phyloP scores from a whole-genome alignment of 2,888 invertebrate species.

The Lasioglossum marginatum region DNA sequence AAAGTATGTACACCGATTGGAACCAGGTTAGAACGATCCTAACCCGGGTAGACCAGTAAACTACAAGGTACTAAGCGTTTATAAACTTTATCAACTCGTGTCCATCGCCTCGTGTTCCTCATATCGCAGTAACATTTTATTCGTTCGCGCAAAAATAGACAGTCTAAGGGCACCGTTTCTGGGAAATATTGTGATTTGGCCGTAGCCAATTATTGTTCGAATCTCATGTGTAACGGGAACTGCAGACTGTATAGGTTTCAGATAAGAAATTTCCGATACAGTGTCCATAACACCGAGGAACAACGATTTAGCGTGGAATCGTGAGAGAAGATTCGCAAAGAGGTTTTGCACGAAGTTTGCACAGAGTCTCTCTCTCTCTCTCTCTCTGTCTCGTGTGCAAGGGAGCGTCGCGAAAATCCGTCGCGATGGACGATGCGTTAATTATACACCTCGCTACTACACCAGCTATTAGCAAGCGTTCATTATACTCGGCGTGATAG shows the following conservation, averaged over 20 bases:
- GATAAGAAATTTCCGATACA: conserved; percentile 1
- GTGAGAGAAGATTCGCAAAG: background rate
- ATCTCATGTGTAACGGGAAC: background rate
- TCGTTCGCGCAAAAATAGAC: background rate
- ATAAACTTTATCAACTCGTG: background rate
- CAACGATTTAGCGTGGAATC: background rate
- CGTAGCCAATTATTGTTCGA: conserved; percentile 1
- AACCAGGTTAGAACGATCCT: background rate
- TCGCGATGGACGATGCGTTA: conserved; percentile 50
- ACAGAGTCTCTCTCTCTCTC: background rate
- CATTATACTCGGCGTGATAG: conserved; percentile 51
- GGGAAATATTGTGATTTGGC: background rate
- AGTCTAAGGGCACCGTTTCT: background rate
- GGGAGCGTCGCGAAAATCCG: conserved; percentile 32
- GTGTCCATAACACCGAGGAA: background rate
- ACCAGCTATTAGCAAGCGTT: conserved; percentile 46
- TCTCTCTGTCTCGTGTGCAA: background rate
- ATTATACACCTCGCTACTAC: conserved; percentile 46
- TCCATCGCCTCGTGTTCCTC: background rate
- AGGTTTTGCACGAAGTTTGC: background rate
- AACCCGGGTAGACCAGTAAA: background rate
- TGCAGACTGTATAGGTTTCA: background rate
- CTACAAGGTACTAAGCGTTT: background rate
- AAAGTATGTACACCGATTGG: background rate
- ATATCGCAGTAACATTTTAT: background rate